Evolutionary conservation across 2,797 vertebrate species (phyloP).

Genomic region (Ctenochaetus hawaiiensis): DNA sequence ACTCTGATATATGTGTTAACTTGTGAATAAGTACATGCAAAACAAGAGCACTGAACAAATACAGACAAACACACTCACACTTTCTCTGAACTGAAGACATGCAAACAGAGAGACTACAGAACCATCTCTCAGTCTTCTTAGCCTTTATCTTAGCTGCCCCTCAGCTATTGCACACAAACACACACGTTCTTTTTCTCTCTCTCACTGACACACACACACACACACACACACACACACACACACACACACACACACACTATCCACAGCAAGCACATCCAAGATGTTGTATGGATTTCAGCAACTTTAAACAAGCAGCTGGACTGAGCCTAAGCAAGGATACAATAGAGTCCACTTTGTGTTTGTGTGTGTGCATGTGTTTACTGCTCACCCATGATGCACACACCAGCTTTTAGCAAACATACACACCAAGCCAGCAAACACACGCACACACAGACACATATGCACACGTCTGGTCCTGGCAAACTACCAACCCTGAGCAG

Average conservation of each 20-base stretch:
- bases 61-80: constrained; percentile 7
- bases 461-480: constrained; percentile 74
- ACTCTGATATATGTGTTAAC: background rate
- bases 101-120: constrained; percentile 33
- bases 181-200: background rate
- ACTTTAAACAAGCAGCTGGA: constrained; percentile 52
- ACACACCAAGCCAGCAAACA: constrained; percentile 8
- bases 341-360: constrained; percentile 41
- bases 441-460: constrained; percentile 24
- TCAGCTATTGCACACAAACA: constrained; percentile 36
- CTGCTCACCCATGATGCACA: constrained; percentile 14
- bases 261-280: constrained; percentile 32
- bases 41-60: constrained; percentile 20
- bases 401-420: constrained; percentile 38
- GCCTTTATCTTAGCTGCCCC: constrained; percentile 50
- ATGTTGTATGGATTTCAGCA: constrained; percentile 54
- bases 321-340: constrained; percentile 49
- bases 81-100: background rate
- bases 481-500: constrained; percentile 90
- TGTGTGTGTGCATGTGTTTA: constrained; percentile 38
- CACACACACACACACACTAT: constrained; percentile 2
- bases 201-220: constrained; percentile 16
- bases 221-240: constrained; percentile 5
- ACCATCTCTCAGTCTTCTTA: constrained; percentile 23
- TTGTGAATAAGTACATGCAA: constrained; percentile 31